Evolutionary conservation across 1,140 invertebrate species (phyloP).

Genomic region (Temnothorax curvispinosus): DNA sequence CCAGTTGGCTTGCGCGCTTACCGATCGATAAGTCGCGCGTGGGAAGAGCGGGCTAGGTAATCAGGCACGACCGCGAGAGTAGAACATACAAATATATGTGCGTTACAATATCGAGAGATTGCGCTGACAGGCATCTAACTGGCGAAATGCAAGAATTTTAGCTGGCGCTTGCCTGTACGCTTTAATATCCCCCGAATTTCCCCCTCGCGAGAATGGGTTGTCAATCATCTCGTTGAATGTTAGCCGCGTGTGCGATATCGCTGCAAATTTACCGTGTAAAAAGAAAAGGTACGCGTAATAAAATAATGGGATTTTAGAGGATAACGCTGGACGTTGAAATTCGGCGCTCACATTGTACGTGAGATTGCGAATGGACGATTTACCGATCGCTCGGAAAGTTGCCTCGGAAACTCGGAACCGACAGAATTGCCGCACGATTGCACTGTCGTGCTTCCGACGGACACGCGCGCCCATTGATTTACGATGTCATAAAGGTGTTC

Average conservation of each 20-base stretch:
- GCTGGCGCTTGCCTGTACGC: constrained; percentile 1
- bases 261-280: constrained; percentile 3
- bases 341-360: background rate
- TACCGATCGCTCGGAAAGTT: background rate
- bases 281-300: background rate
- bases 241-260: background rate
- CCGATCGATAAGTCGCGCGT: constrained; percentile 46
- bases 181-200: constrained; percentile 51
- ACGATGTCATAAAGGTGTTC: constrained; percentile 51
- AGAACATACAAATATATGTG: constrained; percentile 41
- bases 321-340: background rate
- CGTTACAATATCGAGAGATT: constrained; percentile 35
- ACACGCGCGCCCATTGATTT: constrained; percentile 38
- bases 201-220: background rate
- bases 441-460: constrained; percentile 12
- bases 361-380: constrained; percentile 14
- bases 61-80: constrained; percentile 17
- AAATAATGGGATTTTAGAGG: background rate
- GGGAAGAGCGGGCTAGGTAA: background rate
- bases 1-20: background rate
- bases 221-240: constrained; percentile 19
- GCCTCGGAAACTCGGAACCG: background rate
- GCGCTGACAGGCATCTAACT: constrained; percentile 7
- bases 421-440: constrained; percentile 39
- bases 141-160: constrained; percentile 34